Percentiles rank a stretch among this genome's conserved stretches.
phyloP scores from a whole-genome alignment of 1,140 invertebrate genomes.

The Drosophila asahinai region DNA sequence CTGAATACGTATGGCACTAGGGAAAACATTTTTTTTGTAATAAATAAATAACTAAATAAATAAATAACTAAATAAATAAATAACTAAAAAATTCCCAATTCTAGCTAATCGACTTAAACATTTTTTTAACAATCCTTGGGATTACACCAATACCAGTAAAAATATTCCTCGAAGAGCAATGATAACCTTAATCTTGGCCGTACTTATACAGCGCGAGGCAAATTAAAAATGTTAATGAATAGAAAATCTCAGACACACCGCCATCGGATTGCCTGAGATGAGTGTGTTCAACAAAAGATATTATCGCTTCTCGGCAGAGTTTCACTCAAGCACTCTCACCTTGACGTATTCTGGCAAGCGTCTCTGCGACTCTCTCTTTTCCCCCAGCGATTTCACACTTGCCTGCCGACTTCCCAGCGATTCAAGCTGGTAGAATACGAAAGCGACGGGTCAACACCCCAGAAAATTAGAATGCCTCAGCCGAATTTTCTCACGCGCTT shows the following conservation, averaged over 20 bases:
- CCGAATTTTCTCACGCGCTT: slow-evolving; percentile 76
- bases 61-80: neutral
- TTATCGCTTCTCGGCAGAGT: slow-evolving; percentile 63
- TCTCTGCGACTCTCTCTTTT: slow-evolving; percentile 20
- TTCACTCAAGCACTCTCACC: slow-evolving; percentile 69
- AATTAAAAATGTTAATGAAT: slow-evolving; percentile 79
- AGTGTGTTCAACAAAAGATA: slow-evolving; percentile 51
- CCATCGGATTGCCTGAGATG: slow-evolving; percentile 14
- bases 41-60: neutral
- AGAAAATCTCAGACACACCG: slow-evolving; percentile 56
- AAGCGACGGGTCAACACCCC: slow-evolving; percentile 53
- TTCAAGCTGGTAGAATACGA: slow-evolving; percentile 48
- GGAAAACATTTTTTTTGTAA: too few relatives aligned
- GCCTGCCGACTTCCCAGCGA: slow-evolving; percentile 44
- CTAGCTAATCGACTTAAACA: too few relatives aligned
- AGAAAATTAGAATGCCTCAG: slow-evolving; percentile 46
- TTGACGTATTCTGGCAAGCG: slow-evolving; percentile 41
- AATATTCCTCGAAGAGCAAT: slow-evolving; percentile 13
- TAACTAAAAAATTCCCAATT: too few relatives aligned
- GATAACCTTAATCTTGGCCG: slow-evolving; percentile 60
- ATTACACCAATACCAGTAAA: slow-evolving; percentile 31
- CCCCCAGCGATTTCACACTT: slow-evolving; percentile 64
- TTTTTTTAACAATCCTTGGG: neutral
- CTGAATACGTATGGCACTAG: too few relatives aligned
- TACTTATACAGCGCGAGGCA: slow-evolving; percentile 38